Evolutionary conservation across 2,888 invertebrate genomes (phyloP).

Genomic region (Epirrhoe alternata): DNA sequence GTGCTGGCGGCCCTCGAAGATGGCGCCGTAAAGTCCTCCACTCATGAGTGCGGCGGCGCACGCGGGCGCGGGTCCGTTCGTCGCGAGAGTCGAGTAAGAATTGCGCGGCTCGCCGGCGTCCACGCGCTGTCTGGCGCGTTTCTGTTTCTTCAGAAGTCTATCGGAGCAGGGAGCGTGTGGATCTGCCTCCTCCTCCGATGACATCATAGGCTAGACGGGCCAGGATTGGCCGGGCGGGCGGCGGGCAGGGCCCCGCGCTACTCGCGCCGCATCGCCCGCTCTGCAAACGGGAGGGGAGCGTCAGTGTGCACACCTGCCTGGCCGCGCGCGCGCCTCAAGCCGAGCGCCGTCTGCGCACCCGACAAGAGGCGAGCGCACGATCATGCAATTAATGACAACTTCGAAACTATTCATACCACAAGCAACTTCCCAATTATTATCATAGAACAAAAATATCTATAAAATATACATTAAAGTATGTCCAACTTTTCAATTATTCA

Average conservation of each 20-base stretch:
- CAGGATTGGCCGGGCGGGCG: constrained; percentile 92
- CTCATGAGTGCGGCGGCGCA: constrained; percentile 92
- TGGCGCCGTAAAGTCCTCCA: constrained; percentile 94
- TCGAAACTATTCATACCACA: constrained; percentile 33
- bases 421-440: constrained; percentile 55
- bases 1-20: constrained; percentile 92
- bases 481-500: neutral
- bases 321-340: constrained; percentile 59
- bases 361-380: constrained; percentile 35
- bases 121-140: constrained; percentile 97
- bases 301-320: constrained; percentile 71
- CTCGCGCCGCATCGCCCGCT: constrained; percentile 81
- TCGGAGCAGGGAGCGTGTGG: constrained; percentile 97
- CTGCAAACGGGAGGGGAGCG: constrained; percentile 81
- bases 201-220: constrained; percentile 95
- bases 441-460: neutral
- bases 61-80: constrained; percentile 84
- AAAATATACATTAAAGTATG: neutral
- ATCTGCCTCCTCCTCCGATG: constrained; percentile 98
- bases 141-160: constrained; percentile 96
- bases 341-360: constrained; percentile 57
- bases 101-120: constrained; percentile 98
- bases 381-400: constrained; percentile 29
- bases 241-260: constrained; percentile 84
- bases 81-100: constrained; percentile 90